Percentiles rank a stretch among this genome's conserved stretches.
Evolutionary conservation across 2,113 vertebrate species (phyloP).

Genomic region (Athene noctua): DNA sequence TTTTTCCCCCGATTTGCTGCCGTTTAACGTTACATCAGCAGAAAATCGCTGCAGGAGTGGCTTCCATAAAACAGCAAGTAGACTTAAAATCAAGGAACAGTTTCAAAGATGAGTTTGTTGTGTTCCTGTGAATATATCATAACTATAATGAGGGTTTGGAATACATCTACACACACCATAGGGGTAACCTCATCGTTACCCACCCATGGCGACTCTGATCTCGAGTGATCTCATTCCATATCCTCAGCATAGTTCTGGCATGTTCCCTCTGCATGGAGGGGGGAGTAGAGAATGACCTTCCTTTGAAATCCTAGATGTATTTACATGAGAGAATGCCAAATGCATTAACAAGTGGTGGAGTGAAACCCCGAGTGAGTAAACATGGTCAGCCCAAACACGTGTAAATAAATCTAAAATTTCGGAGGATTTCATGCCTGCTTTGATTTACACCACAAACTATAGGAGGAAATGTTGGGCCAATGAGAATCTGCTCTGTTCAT

Average conservation of each 20-base stretch:
- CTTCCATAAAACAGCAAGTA: conserved; percentile 12
- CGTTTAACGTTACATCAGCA: background rate
- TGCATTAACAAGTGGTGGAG: conserved; percentile 48
- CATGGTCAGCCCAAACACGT: conserved; percentile 21
- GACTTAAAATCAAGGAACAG: background rate
- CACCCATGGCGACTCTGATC: conserved; percentile 34
- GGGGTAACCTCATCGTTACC: conserved; percentile 45
- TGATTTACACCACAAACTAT: conserved; percentile 1
- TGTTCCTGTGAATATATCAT: conserved; percentile 39
- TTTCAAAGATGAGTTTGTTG: conserved; percentile 16
- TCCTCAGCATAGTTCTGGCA: conserved; percentile 34
- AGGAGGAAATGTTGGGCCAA: background rate
- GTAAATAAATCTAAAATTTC: conserved; percentile 1
- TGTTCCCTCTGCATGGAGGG: background rate
- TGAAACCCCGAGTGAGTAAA: conserved; percentile 48
- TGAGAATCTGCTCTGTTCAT: background rate
- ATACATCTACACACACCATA: background rate
- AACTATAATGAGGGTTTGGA: conserved; percentile 26
- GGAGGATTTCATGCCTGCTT: background rate
- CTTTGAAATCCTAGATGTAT: conserved; percentile 55
- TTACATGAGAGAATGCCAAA: conserved; percentile 43
- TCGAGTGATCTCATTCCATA: conserved; percentile 55
- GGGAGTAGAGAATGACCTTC: conserved; percentile 11
- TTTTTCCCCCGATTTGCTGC: background rate
- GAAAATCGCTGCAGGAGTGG: background rate